phyloP scores from a whole-genome alignment of 2,888 invertebrate species.

The Drosophila kanekoi region DNA sequence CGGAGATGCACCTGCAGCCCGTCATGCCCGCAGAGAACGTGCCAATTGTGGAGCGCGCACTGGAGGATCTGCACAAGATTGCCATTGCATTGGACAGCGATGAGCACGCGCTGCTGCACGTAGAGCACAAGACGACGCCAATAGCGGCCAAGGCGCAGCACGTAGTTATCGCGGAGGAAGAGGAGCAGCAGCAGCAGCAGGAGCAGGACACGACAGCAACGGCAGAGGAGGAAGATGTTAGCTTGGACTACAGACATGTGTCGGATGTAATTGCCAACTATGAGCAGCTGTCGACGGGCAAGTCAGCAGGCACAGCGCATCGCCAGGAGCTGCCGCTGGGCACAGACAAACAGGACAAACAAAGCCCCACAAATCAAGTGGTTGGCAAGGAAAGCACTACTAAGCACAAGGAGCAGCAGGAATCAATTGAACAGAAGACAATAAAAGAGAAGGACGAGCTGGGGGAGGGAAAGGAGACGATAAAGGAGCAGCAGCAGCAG shows the following conservation, averaged over 20 bases:
- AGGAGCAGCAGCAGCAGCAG: slow-evolving; percentile 2
- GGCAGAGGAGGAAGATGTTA: slow-evolving; percentile 18
- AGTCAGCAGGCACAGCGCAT: slow-evolving; percentile 3
- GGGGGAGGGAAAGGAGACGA: neutral
- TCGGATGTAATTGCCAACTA: slow-evolving; percentile 76
- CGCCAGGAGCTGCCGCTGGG: slow-evolving; percentile 4
- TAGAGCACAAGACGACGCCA: slow-evolving; percentile 61
- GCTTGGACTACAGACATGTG: slow-evolving; percentile 62
- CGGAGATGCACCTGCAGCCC: slow-evolving; percentile 3
- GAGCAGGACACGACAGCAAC: neutral
- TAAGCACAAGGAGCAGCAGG: slow-evolving; percentile 4
- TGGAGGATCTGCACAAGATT: slow-evolving; percentile 80
- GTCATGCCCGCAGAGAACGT: slow-evolving; percentile 77
- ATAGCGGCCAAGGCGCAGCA: slow-evolving; percentile 57
- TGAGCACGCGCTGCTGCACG: slow-evolving; percentile 37
- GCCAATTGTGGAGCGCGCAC: slow-evolving; percentile 82
- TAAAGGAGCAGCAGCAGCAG: slow-evolving; percentile 6
- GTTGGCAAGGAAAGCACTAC: neutral
- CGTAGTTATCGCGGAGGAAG: slow-evolving; percentile 65
- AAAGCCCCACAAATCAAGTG: neutral
- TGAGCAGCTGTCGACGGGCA: slow-evolving; percentile 66
- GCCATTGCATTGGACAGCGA: slow-evolving; percentile 60
- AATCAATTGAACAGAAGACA: neutral
- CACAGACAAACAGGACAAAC: slow-evolving; percentile 2
- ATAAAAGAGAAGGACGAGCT: neutral